Evolutionary conservation across 2,888 invertebrate genomes (phyloP).

Genomic region (Xestia sexstrigata): DNA sequence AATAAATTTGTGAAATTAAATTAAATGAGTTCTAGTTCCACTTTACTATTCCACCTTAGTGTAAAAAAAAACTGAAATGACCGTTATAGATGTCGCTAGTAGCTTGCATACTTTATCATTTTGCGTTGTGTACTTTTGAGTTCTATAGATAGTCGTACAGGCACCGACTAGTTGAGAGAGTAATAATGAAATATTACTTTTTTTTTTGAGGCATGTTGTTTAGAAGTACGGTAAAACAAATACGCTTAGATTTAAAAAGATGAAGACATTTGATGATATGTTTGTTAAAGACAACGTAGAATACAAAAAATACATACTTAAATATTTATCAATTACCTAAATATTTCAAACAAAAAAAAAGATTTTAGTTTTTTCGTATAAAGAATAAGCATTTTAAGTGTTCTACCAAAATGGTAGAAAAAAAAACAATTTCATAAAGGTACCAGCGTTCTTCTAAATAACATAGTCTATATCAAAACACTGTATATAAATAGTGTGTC

Average conservation of each 20-base stretch:
- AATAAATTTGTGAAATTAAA: neutral
- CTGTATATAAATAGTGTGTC: constrained; percentile 53
- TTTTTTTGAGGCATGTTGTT: neutral
- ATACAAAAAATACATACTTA: neutral
- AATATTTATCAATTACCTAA: neutral
- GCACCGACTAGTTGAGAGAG: constrained; percentile 13
- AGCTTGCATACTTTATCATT: constrained; percentile 4
- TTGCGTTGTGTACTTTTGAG: constrained; percentile 29
- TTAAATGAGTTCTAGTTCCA: neutral
- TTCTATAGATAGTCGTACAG: constrained; percentile 21
- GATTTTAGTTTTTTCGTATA: neutral
- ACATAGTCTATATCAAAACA: neutral
- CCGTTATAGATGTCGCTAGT: constrained; percentile 25
- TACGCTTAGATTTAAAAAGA: neutral
- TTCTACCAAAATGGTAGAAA: constrained; percentile 37
- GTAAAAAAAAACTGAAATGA: neutral
- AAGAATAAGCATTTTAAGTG: neutral
- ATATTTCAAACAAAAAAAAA: neutral
- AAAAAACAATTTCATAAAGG: neutral
- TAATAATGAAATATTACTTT: constrained; percentile 58
- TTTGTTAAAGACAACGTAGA: neutral
- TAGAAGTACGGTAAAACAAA: neutral
- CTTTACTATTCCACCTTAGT: neutral
- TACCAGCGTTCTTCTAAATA: constrained; percentile 22
- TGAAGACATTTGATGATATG: neutral